Conservation (phyloP, 2,888 invertebrate species). For the Dusona sp. region DNA sequence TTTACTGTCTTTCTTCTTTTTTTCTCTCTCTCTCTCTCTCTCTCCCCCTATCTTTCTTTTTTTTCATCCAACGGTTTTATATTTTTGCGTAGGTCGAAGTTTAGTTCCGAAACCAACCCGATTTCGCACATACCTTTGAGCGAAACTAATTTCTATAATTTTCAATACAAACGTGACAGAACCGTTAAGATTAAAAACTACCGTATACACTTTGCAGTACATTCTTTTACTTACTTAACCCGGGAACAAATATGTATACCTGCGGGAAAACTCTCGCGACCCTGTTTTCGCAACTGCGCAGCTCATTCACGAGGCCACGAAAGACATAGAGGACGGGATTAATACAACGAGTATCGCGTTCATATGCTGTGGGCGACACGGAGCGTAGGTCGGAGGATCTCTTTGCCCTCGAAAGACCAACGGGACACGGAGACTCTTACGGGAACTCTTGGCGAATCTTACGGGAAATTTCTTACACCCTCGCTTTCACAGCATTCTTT, state of each 20-base stretch:
- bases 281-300: constrained; percentile 54
- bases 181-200: not conserved
- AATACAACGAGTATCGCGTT: constrained; percentile 51
- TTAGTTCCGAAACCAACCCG: constrained; percentile 54
- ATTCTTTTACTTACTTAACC: not conserved
- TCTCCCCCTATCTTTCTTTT: not conserved
- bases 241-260: not conserved
- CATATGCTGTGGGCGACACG: constrained; percentile 76
- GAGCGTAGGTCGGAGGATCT: constrained; percentile 73
- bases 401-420: constrained; percentile 65
- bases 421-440: constrained; percentile 60
- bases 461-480: constrained; percentile 38
- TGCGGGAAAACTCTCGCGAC: constrained; percentile 49
- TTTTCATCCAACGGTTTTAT: not conserved
- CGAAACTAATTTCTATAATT: constrained; percentile 2
- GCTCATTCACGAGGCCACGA: constrained; percentile 50
- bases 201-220: not conserved
- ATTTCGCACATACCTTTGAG: constrained; percentile 5
- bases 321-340: constrained; percentile 57
- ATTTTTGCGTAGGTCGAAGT: constrained; percentile 52
- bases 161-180: not conserved
- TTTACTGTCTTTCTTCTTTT: too few species aligned
- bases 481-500: constrained; percentile 4
- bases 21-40: not conserved
- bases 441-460: constrained; percentile 63